phyloP scores from a whole-genome alignment of 2,797 vertebrate genomes.

The Coreius guichenoti region DNA sequence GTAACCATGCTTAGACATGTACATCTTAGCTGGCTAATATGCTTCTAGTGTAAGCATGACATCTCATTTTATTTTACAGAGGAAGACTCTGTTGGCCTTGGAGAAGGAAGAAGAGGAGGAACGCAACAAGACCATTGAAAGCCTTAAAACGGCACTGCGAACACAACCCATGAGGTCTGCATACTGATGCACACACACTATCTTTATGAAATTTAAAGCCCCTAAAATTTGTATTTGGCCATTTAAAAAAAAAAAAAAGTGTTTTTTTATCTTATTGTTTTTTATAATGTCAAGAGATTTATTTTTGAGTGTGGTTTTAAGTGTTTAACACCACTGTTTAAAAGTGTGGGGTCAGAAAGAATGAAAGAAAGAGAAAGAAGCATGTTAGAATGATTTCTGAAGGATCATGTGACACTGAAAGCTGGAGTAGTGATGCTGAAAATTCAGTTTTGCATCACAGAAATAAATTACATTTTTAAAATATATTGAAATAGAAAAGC shows the following conservation, averaged over 20 bases:
- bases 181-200: not conserved
- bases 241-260: too few species aligned
- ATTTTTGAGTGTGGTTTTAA: not conserved
- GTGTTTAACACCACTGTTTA: too few species aligned
- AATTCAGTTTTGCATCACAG: not conserved
- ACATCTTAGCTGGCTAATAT: not conserved
- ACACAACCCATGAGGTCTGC: constrained; percentile 96
- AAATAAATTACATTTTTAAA: too few species aligned
- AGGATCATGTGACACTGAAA: not conserved
- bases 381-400: not conserved
- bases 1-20: too few species aligned
- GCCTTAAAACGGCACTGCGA: constrained; percentile 94
- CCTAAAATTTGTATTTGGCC: not conserved
- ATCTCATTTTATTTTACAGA: constrained; percentile 74
- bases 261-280: not conserved
- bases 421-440: not conserved
- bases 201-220: not conserved
- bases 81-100: constrained; percentile 91
- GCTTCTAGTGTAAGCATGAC: not conserved
- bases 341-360: not conserved
- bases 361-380: not conserved
- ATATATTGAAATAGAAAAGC: not conserved
- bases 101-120: constrained; percentile 98
- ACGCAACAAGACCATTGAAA: constrained; percentile 97
- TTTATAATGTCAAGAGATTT: not conserved